Percentiles rank a stretch among this genome's conserved stretches.
phyloP scores from a whole-genome alignment of 2,888 invertebrate species.

The Cephus rjabovi region DNA sequence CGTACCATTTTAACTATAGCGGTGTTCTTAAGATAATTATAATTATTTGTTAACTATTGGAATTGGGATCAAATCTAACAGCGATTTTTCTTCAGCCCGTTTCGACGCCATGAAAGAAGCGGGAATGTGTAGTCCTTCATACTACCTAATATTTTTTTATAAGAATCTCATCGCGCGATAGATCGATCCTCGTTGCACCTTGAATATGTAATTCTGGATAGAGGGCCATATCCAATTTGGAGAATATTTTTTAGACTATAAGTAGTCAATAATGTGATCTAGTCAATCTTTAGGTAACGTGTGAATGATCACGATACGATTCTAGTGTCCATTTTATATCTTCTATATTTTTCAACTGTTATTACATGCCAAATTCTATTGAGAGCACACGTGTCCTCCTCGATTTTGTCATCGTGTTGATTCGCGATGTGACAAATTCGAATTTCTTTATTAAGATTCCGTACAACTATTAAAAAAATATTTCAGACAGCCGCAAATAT shows the following conservation, averaged over 20 bases:
- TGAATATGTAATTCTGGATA: not conserved
- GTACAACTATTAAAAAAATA: not conserved
- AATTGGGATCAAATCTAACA: conserved; percentile 64
- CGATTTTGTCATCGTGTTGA: not conserved
- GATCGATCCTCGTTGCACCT: not conserved
- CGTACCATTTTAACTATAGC: not conserved
- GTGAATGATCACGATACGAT: not conserved
- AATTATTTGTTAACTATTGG: conserved; percentile 51
- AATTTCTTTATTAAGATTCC: not conserved
- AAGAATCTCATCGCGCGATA: conserved; percentile 30
- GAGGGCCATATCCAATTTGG: not conserved
- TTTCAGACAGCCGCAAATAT: not conserved
- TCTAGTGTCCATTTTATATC: conserved; percentile 7
- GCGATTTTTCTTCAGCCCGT: conserved; percentile 32
- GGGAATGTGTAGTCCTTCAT: not conserved
- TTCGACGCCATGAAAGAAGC: not conserved
- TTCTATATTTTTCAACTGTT: conserved; percentile 45
- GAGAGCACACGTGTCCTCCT: conserved; percentile 8
- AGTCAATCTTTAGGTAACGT: conserved; percentile 49
- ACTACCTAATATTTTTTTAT: conserved; percentile 59
- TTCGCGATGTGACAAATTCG: not conserved
- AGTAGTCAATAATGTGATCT: conserved; percentile 55
- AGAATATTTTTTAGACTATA: not conserved
- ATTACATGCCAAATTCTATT: conserved; percentile 43
- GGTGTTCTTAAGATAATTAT: conserved; percentile 50